A percentile compares a stretch with the other conserved stretches of the same genome.
Conservation (phyloP, 2,888 invertebrate genomes). For the Nymphalis urticae region DNA sequence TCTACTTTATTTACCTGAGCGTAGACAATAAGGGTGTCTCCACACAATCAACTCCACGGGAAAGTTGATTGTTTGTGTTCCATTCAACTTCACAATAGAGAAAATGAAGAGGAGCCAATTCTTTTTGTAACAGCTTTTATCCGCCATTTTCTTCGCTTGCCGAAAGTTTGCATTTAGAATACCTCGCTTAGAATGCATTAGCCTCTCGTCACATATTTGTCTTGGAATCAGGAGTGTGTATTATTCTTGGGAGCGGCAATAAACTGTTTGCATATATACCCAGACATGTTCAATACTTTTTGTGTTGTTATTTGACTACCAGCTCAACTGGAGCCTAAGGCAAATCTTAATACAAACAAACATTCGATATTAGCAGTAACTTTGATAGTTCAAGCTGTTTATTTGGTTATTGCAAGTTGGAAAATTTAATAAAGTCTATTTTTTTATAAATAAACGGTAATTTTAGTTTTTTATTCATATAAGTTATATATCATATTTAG, state of each 20-base stretch:
- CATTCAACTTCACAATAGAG: slow-evolving; percentile 78
- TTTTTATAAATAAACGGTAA: neutral
- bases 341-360: slow-evolving; percentile 39
- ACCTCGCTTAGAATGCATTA: slow-evolving; percentile 68
- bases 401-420: neutral
- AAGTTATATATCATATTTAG: neutral
- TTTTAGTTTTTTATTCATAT: neutral
- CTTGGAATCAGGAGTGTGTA: slow-evolving; percentile 61
- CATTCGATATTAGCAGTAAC: slow-evolving; percentile 34
- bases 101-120: slow-evolving; percentile 78
- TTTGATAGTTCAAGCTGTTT: slow-evolving; percentile 13
- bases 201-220: slow-evolving; percentile 67
- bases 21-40: slow-evolving; percentile 76
- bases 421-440: neutral
- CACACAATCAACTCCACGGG: slow-evolving; percentile 73
- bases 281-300: slow-evolving; percentile 44
- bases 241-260: slow-evolving; percentile 61
- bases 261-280: slow-evolving; percentile 58
- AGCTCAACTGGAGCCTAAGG: slow-evolving; percentile 39
- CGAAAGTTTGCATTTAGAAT: slow-evolving; percentile 74
- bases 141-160: slow-evolving; percentile 67
- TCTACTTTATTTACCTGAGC: slow-evolving; percentile 74
- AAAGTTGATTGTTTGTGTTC: slow-evolving; percentile 76
- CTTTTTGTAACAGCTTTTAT: slow-evolving; percentile 71
- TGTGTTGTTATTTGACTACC: slow-evolving; percentile 40